Evolutionary conservation across 1,140 invertebrate genomes (phyloP), one percentile per base, ranked within the genome.

Genomic region (Polypedilum pembai): DNA sequence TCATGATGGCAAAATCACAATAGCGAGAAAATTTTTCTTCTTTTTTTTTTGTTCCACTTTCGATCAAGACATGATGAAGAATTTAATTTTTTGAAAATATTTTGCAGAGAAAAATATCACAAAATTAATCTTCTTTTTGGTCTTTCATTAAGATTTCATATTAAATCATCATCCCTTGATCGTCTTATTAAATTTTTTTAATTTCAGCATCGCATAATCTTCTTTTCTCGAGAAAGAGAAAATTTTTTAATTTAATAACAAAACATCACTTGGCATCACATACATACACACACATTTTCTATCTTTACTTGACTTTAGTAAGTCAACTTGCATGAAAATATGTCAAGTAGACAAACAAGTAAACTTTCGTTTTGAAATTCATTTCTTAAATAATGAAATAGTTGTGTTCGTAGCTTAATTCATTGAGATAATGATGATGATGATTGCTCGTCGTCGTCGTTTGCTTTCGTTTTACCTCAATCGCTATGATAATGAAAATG

Each of bases 1-100:
- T 72, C 69, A 72, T 72, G 69, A 5, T 72, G 69, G 17, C 15
- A 24, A 24, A 72, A 24, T 10, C 18, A 72, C 69, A 72, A 33
- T 18, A 72, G 20, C 18, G 24, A 72, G 20, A 20, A 73, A 7
- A 24, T 24, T 33, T 24, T 40, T 20, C 8, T 24, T 15, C 1
- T 69, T 33, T 33, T 73, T 33, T 4, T 73, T 33, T 40, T 73
- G 33, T 24, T 33, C 69, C 15, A 73, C 21, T 33, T 73, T 18
- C 69, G 33, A 15, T 33, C 24, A 33, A 33, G 24, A 5, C 24
- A 33, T 33, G 24, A 33, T 33, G 24, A 33, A 33, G 5, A 33
- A 33, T 33, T 33, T 33, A 3, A 1, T 33, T 33, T 33, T 33
- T 33, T 33, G 24, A 33, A 33, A 33, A 33, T 33, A 33, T 33